phyloP scores from a whole-genome alignment of 1,140 invertebrate genomes.

The Rhizoglyphus robini region DNA sequence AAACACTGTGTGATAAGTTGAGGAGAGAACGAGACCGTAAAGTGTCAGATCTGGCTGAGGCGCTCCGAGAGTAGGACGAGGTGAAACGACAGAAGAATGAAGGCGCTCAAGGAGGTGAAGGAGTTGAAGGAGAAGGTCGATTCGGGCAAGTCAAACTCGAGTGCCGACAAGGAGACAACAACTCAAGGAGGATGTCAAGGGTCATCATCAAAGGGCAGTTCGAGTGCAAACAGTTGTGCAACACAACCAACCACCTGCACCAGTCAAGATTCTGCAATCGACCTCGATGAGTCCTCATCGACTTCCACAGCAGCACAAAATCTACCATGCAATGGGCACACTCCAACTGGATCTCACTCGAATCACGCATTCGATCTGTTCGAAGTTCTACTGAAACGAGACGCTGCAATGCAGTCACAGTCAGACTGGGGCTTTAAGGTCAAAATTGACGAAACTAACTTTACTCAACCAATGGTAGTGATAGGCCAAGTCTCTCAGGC shows the following conservation, averaged over 20 bases:
- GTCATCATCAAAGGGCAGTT: neutral
- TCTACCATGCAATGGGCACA: no score
- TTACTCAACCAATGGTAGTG: neutral
- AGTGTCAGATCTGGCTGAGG: constrained; percentile 57
- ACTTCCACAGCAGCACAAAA: no score
- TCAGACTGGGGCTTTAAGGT: constrained; percentile 11
- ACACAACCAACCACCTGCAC: constrained; percentile 41
- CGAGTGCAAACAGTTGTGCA: constrained; percentile 22
- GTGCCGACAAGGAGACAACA: neutral
- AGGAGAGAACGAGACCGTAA: constrained; percentile 81
- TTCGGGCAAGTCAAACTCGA: constrained; percentile 34
- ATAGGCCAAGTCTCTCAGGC: neutral
- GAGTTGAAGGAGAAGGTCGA: constrained; percentile 70
- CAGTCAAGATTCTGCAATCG: constrained; percentile 60
- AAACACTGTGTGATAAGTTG: constrained; percentile 81
- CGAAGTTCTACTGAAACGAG: constrained; percentile 21
- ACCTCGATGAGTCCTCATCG: constrained; percentile 47
- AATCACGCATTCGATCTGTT: no score
- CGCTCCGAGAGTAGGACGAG: constrained; percentile 77
- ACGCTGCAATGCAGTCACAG: no score
- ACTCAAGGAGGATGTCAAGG: no score
- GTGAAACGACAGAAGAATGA: constrained; percentile 80
- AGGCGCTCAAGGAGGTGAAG: constrained; percentile 63
- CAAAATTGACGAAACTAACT: neutral
- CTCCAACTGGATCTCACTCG: no score